phyloP scores from a whole-genome alignment of 2,797 vertebrate species.

The Apogon hyalosoma region DNA sequence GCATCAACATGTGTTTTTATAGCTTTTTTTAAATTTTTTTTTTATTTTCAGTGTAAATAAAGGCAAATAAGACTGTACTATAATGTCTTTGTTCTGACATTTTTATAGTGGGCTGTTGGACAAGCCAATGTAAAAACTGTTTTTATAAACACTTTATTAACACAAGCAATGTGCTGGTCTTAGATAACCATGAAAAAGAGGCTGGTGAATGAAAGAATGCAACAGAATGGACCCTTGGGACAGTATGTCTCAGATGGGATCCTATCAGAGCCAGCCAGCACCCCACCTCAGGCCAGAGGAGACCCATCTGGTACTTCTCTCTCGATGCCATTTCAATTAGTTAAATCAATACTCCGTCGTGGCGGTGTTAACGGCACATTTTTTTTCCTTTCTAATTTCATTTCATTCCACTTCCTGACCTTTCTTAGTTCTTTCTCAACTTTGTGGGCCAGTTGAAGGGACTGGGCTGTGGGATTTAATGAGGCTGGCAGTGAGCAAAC shows the following conservation, averaged over 20 bases:
- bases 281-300: conserved; percentile 78
- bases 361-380: conserved; percentile 59
- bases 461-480: conserved; percentile 79
- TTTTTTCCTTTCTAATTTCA: conserved; percentile 77
- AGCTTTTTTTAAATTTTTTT: conserved; percentile 11
- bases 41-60: not conserved
- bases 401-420: conserved; percentile 80
- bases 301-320: conserved; percentile 79
- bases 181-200: conserved; percentile 61
- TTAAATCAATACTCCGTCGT: conserved; percentile 80
- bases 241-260: conserved; percentile 73
- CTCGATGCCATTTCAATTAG: conserved; percentile 84
- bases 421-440: conserved; percentile 74
- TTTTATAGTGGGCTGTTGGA: conserved; percentile 16
- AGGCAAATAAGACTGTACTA: conserved; percentile 4
- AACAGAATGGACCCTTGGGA: conserved; percentile 71
- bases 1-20: conserved; percentile 1
- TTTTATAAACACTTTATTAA: conserved; percentile 47
- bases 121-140: conserved; percentile 34
- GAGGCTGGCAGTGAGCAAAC: conserved; percentile 80
- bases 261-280: conserved; percentile 72
- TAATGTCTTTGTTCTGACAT: conserved; percentile 9
- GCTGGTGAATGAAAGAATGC: conserved; percentile 57
- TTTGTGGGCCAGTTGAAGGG: conserved; percentile 62
- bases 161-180: conserved; percentile 57